Evolutionary conservation across 2,797 vertebrate species (phyloP), one percentile per base, ranked within the genome.

Genomic region (Calcarius lapponicus): DNA sequence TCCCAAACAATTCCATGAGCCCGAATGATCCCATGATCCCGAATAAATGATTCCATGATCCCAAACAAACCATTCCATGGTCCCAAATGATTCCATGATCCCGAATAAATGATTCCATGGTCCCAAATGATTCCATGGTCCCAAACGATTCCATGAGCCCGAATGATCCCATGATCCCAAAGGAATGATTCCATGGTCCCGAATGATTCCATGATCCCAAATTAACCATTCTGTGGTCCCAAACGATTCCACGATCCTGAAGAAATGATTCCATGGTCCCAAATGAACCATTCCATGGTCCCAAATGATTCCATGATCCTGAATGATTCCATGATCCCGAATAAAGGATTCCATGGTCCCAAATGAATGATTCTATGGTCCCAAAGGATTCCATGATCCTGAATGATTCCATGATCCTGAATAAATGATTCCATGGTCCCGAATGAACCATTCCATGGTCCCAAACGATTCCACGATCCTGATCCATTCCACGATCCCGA

Each of bases 361-460:
- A 3, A 45, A 45, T 45, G 3, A 47, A 47, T 0, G 28, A 57
- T 17, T 20, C 57, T 15, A 4, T 5, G 47, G 9, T 36, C 34
- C 34, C 1, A 13, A 45, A 45, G 11, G 22, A 57, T 21, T 21
- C 47, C 28, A 6, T 4, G 20, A 8, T 31, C 48, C 29, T 0
- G 8, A 3, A 7, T 2, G 2, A 29, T 66, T 45, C 61, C 61
- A 19, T 4, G 29, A 9, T 11, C 76, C 42, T 21, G 1, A n/a
- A 20, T 0, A 1, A n/a, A 20, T 0, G 18, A 57, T 17, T 21
- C 58, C 28, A 3, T 3, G 28, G 13, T 38, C 48, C 28, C 1
- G 6, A 48, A 48, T 48, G 20, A 45, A 45, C 11, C 10, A 56
- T 20, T 20, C 57, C 26, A 5, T 4, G 47, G 21, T 29, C 47